These are phyloP conservation scores for Rhinoraja longicauda DNA, from an alignment of 2,797 vertebrate genomes.

Conservation along the genomic window DNA sequence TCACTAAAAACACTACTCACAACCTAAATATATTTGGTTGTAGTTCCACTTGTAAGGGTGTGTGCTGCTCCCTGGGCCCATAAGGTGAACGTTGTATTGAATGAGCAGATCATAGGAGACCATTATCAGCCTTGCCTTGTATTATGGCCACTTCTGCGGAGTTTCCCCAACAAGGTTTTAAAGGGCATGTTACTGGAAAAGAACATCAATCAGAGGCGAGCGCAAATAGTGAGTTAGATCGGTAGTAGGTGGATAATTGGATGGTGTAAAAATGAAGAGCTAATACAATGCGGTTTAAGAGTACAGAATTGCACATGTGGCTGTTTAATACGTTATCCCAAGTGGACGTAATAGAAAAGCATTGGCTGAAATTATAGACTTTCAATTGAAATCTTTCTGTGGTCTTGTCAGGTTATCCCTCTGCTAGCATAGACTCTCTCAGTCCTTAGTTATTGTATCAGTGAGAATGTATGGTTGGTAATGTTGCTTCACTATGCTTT, in stretches of 20 bases:
- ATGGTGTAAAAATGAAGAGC: background rate
- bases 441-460: background rate
- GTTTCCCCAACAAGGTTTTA: background rate
- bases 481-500: slow-evolving; percentile 51
- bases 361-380: slow-evolving; percentile 17
- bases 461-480: slow-evolving; percentile 41
- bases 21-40: background rate
- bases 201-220: background rate
- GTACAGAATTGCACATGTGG: background rate
- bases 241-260: background rate
- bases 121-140: background rate
- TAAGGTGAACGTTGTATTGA: background rate
- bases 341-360: background rate
- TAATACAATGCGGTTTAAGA: background rate
- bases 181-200: background rate
- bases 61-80: background rate
- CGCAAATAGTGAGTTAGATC: background rate
- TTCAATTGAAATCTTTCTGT: background rate
- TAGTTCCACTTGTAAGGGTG: background rate
- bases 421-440: background rate
- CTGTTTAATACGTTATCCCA: background rate
- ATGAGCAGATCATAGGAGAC: background rate
- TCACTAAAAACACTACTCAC: background rate
- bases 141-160: background rate
- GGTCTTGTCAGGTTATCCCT: slow-evolving; percentile 18